Base-by-base conservation (phyloP, 1,140 invertebrate species). In the Drosophila novamexicana region DNA sequence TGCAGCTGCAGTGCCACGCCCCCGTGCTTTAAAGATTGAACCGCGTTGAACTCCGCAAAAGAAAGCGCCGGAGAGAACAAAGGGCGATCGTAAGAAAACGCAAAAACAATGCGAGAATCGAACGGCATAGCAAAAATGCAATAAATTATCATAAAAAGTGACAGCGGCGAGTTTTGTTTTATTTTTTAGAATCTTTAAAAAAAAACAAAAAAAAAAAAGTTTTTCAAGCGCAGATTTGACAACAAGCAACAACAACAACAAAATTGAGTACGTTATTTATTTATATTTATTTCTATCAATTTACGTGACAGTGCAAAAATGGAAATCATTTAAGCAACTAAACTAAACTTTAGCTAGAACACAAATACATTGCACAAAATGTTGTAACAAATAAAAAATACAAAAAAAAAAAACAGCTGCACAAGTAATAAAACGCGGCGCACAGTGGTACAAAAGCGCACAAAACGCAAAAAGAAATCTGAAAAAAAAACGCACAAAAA, bases 131-230 rank as follows among this genome's bases (percentile, higher is more conserved):
- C 14, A 69, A 80, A 89, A 79, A 77, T 83, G 63, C 80, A 89
- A 89, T 88, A 88, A 88, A 89, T 88, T 89, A 86, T 83, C 63
- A 64, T 77, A 80, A 73, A 73, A 54, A 56, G 64, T 52, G 56
- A 68, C 64, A 61, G 64, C 57, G 16, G 10, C 50, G 50, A 4
- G 34, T 50, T 59, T 50, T n/a, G 7, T 34, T 58, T 57, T 42
- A 3, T 32, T 4, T 44, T 44, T 32, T 34, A 10, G 12, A 2
- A 7, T 32, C n/a, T 1, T 12, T 7, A 1, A 2, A 5, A 49
- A 10, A 3, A 49, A 18, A 1, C 0, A 22, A 22, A 1, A 22
- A 22, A 22, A 22, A 50, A 50, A 50, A 50, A 3, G 22, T 1
- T 29, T 50, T 29, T n/a, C 12, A 40, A 40, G 52, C 6, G 29